These are phyloP conservation scores for Nothocercus nigrocapillus DNA, from an alignment of 2,113 vertebrate species.

Conservation along the genomic window DNA sequence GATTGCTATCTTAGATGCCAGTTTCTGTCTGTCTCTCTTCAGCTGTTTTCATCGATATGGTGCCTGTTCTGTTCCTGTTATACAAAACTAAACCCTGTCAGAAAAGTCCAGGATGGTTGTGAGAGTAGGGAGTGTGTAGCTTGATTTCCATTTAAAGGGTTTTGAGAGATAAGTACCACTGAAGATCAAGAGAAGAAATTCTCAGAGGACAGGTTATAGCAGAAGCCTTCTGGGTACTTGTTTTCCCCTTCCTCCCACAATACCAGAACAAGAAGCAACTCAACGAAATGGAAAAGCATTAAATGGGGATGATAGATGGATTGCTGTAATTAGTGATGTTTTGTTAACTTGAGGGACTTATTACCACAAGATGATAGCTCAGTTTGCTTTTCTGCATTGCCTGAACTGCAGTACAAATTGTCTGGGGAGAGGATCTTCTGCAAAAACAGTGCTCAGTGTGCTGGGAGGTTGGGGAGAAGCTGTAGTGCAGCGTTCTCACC, in stretches of 20 bases:
- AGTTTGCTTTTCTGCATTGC: background rate
- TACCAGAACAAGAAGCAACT: conserved; percentile 18
- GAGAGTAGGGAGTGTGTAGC: background rate
- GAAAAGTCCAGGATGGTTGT: background rate
- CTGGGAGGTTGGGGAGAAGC: background rate
- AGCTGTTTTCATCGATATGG: background rate
- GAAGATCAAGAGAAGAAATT: conserved; percentile 52
- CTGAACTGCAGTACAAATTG: background rate
- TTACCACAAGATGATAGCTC: background rate
- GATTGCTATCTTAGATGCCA: background rate
- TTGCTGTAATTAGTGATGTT: conserved; percentile 46
- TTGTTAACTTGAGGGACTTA: conserved; percentile 47
- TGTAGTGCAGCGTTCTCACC: background rate
- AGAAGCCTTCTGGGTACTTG: conserved; percentile 29
- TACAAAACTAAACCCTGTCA: background rate
- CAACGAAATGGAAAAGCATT: conserved; percentile 7
- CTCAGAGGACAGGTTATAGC: conserved; percentile 23
- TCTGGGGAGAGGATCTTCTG: background rate
- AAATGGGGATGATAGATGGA: background rate
- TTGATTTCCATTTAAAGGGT: conserved; percentile 9
- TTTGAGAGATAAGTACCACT: conserved; percentile 4
- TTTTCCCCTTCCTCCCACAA: conserved; percentile 4
- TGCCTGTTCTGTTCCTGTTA: background rate
- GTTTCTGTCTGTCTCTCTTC: background rate
- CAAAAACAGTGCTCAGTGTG: background rate